Evolutionary conservation across 1,140 invertebrate genomes (phyloP), one percentile per base, ranked within the genome.

Genomic region (Kradibia gibbosae): DNA sequence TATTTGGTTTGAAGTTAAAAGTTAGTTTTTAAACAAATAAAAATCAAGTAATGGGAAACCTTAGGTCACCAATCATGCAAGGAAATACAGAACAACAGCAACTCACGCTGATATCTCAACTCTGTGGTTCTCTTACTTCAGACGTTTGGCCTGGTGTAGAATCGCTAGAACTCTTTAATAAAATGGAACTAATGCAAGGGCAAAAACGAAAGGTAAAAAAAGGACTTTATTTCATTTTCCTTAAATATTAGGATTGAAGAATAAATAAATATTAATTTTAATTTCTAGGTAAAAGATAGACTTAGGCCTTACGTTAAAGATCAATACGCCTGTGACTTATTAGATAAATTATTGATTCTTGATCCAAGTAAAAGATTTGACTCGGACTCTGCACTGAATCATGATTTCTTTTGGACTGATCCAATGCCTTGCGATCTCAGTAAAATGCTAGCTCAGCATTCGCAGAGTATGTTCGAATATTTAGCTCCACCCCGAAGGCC

Each of bases 351-450:
- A 10, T 89, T 99, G 11, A 95, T 96, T 28, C 90, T 99, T 28
- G 97, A 99, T 92, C 99, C 99, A 0, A 93, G 94, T 0, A 98
- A 98, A 89, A 92, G 99, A 84, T 95, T 95, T 45, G 97, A 99
- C 89, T 95, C 97, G 0, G 98, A 99, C 87, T 95, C 95, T 1
- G 98, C 98, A 0, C 88, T 99, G 1, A 98, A 99, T 92, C 98
- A 99, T 86, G 98, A 99, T 87, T 99, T 99, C 89, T 99, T 99
- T 89, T 99, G 98, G 97, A 97, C 95, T 1, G 98, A 99, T 89
- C 98, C 99, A 42, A 96, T 98, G 95, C 98, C 98, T 0, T 95
- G 94, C 87, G 97, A 98, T 87, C 91, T 99, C 1, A 96, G 94
- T 39, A 97, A 96, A 92, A 99, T 99, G 97, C 90, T 99, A 67